These are phyloP conservation scores for Strigamia crassipes DNA, from an alignment of 2,888 invertebrate species.

Conservation along the genomic window DNA sequence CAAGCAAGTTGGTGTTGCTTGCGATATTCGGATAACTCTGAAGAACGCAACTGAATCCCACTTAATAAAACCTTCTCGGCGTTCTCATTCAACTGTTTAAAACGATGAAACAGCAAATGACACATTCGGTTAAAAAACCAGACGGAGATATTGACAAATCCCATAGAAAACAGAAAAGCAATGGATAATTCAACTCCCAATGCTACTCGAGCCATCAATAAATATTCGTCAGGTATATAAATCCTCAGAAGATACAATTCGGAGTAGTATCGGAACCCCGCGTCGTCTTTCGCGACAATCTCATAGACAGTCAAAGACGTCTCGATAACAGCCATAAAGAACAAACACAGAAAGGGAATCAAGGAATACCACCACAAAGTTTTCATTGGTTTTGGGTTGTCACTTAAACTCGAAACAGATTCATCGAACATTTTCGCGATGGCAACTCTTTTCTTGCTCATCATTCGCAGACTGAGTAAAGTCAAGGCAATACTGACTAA, in stretches of 20 bases:
- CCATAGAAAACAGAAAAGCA: background rate
- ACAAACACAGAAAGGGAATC: too few relatives aligned
- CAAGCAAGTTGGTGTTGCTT: background rate
- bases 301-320: too few relatives aligned
- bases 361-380: too few relatives aligned
- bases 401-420: too few relatives aligned
- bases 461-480: too few relatives aligned
- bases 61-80: background rate
- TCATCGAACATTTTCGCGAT: too few relatives aligned
- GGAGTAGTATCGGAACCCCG: too few relatives aligned
- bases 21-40: background rate
- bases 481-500: too few relatives aligned
- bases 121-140: background rate
- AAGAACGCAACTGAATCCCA: background rate
- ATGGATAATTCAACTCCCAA: background rate
- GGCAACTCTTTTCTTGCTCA: too few relatives aligned
- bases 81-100: background rate
- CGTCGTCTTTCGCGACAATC: too few relatives aligned
- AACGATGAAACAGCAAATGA: background rate
- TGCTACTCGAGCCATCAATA: background rate
- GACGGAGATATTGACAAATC: background rate
- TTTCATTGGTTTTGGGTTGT: too few relatives aligned
- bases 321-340: too few relatives aligned
- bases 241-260: background rate
- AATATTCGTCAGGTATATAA: background rate